These are phyloP conservation scores for Mohoua ochrocephala DNA, from an alignment of 2,113 vertebrate genomes.

Conservation along the genomic window DNA sequence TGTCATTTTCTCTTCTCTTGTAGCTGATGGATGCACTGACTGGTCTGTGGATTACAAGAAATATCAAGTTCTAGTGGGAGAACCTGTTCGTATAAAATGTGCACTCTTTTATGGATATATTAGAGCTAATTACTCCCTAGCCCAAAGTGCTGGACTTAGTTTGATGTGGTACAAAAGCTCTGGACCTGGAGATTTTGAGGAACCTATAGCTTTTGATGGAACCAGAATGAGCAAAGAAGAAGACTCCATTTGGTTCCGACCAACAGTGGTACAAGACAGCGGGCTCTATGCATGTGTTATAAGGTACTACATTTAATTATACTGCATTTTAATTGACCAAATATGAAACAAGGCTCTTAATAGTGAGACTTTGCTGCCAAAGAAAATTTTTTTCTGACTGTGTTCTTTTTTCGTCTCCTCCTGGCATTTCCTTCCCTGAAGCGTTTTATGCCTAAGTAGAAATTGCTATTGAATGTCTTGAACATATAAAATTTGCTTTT, in stretches of 20 bases:
- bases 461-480: neutral
- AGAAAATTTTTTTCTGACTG: neutral
- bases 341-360: neutral
- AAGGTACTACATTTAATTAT: constrained; percentile 77
- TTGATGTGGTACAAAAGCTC: constrained; percentile 99
- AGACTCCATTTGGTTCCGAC: constrained; percentile 98
- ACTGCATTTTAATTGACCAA: neutral
- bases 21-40: constrained; percentile 97
- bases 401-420: neutral
- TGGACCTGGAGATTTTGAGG: constrained; percentile 95
- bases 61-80: constrained; percentile 94
- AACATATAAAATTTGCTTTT: neutral
- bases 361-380: neutral
- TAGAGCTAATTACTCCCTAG: constrained; percentile 94
- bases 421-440: neutral
- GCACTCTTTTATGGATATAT: constrained; percentile 99
- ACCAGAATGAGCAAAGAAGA: constrained; percentile 98
- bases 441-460: neutral
- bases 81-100: constrained; percentile 97
- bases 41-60: constrained; percentile 99
- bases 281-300: constrained; percentile 97
- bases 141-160: constrained; percentile 95
- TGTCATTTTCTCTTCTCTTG: constrained; percentile 48
- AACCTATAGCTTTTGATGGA: constrained; percentile 97
- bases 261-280: constrained; percentile 90